These are phyloP conservation scores for Rhopalosiphum nymphaeae DNA, from an alignment of 2,888 invertebrate genomes.

Conservation along the genomic window DNA sequence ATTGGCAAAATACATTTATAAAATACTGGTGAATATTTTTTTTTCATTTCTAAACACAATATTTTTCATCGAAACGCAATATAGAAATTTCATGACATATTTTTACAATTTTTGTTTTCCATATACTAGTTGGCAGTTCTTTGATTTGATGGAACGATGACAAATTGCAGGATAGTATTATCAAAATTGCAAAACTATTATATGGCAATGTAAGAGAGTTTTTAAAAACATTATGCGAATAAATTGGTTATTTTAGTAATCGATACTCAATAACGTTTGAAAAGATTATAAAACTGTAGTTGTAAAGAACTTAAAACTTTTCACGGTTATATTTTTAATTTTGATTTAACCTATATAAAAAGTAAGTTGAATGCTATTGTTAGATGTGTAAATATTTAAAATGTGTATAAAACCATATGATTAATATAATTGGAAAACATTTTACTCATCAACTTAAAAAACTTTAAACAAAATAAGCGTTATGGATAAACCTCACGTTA, in stretches of 20 bases:
- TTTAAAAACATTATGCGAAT: neutral
- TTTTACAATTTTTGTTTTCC: neutral
- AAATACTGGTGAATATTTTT: neutral
- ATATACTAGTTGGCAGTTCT: neutral
- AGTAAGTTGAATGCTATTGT: neutral
- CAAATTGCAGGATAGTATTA: neutral
- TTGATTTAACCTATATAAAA: neutral
- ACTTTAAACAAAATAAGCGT: neutral
- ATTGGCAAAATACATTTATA: slow-evolving; percentile 23
- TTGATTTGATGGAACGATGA: neutral
- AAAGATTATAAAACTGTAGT: neutral
- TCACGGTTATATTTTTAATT: neutral
- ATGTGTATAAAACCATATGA: neutral
- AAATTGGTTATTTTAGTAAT: neutral
- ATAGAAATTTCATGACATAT: neutral
- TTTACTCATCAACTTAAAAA: neutral
- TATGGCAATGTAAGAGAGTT: neutral
- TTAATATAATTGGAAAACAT: neutral
- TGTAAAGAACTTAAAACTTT: neutral
- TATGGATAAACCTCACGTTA: neutral
- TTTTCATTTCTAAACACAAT: neutral
- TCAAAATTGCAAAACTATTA: neutral
- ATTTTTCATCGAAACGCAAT: neutral
- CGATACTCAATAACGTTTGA: neutral
- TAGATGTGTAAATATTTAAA: neutral